Conservation (phyloP, 2,888 invertebrate species). For the Aelia acuminata region DNA sequence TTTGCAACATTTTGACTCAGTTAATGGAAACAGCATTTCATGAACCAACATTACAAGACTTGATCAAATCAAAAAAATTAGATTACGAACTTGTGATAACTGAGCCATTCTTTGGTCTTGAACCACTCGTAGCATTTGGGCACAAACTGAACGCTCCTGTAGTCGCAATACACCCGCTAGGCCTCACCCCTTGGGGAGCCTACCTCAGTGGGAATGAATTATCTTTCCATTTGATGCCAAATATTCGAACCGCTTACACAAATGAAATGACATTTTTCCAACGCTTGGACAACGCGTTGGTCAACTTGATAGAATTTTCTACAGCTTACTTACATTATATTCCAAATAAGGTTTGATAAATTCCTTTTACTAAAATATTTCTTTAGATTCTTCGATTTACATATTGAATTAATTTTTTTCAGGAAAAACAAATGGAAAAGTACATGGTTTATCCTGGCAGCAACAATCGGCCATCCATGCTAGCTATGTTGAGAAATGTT, state of each 20-base stretch:
- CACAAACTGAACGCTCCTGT: conserved; percentile 64
- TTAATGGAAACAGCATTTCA: conserved; percentile 36
- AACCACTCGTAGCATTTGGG: conserved; percentile 62
- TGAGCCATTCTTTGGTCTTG: conserved; percentile 64
- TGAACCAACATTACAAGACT: conserved; percentile 58
- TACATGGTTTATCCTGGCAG: conserved; percentile 60
- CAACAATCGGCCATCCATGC: conserved; percentile 53
- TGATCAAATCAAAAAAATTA: conserved; percentile 60
- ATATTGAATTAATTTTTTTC: neutral
- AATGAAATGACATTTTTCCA: conserved; percentile 63
- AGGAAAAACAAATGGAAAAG: conserved; percentile 58
- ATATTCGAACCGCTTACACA: conserved; percentile 54
- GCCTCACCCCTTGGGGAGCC: conserved; percentile 55
- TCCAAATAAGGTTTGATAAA: conserved; percentile 60
- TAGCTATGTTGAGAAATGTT: conserved; percentile 68
- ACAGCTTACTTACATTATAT: conserved; percentile 58
- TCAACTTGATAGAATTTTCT: conserved; percentile 57
- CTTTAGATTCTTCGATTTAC: too few relatives aligned
- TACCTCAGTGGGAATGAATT: conserved; percentile 62
- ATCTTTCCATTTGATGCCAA: conserved; percentile 61
- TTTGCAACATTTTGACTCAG: neutral
- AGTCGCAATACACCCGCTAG: conserved; percentile 62
- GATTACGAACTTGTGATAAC: conserved; percentile 64
- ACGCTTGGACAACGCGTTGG: conserved; percentile 59
- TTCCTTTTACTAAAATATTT: too few relatives aligned